Conservation (phyloP, 1,140 invertebrate genomes). For the Aricia agestis region DNA sequence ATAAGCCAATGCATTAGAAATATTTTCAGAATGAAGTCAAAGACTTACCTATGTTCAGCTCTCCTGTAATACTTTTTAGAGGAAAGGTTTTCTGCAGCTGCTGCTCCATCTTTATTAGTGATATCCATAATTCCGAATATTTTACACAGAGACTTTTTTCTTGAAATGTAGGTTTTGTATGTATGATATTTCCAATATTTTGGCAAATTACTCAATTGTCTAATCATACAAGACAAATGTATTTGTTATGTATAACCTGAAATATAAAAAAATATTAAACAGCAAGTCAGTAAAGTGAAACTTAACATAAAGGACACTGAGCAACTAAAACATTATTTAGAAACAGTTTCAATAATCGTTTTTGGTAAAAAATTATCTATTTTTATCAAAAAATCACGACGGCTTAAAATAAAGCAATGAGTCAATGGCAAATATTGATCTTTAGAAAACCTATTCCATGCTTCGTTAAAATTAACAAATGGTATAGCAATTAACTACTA, state of each 20-base stretch:
- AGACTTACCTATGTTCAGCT: constrained; percentile 57
- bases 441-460: background rate
- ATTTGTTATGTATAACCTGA: background rate
- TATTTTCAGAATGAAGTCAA: background rate
- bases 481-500: background rate
- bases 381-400: no score
- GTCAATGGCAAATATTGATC: background rate
- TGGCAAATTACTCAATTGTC: background rate
- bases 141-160: background rate
- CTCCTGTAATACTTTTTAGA: constrained; percentile 62
- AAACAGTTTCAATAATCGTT: no score
- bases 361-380: no score
- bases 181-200: background rate
- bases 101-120: constrained; percentile 17
- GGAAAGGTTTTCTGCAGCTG: constrained; percentile 19
- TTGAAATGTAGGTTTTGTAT: background rate
- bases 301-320: background rate
- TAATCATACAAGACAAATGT: background rate
- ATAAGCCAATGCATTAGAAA: no score
- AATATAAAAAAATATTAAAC: no score
- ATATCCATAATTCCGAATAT: background rate
- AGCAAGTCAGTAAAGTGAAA: no score
- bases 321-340: background rate
- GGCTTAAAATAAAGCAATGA: no score
- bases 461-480: background rate